Evolutionary conservation across 2,888 invertebrate genomes (phyloP).

Genomic region (Stenchaetothrips biformis): DNA sequence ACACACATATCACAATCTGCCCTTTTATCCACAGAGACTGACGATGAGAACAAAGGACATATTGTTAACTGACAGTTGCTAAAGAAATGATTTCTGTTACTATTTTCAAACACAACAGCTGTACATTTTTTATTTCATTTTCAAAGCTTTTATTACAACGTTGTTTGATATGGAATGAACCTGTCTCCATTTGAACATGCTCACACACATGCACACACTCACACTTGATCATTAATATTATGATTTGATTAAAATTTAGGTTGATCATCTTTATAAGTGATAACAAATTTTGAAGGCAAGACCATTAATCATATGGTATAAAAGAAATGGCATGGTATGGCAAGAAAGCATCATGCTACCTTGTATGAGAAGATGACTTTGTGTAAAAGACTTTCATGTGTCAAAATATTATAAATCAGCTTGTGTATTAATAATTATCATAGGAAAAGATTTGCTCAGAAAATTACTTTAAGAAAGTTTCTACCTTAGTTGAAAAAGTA

Average conservation of each 20-base stretch:
- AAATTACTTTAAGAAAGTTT: conserved; percentile 24
- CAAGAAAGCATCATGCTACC: conserved; percentile 23
- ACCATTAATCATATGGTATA: conserved; percentile 17
- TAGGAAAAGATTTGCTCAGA: conserved; percentile 23
- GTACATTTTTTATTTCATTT: background rate
- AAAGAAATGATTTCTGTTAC: background rate
- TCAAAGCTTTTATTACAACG: conserved; percentile 12
- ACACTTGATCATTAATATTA: conserved; percentile 15
- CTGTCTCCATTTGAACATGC: conserved; percentile 12
- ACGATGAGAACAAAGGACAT: background rate
- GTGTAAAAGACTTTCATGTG: conserved; percentile 15
- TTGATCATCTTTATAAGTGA: conserved; percentile 24
- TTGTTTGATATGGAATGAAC: conserved; percentile 25
- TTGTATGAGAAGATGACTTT: conserved; percentile 25
- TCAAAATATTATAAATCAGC: conserved; percentile 25
- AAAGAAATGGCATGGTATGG: conserved; percentile 24
- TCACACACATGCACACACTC: conserved; percentile 8
- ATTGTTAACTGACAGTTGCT: conserved; percentile 12
- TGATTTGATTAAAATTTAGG: conserved; percentile 22
- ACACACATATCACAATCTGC: background rate
- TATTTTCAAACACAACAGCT: conserved; percentile 21
- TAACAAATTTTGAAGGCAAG: conserved; percentile 21
- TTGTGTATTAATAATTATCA: conserved; percentile 24
- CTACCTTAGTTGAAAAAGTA: conserved; percentile 25
- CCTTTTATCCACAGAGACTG: background rate